Evolutionary conservation across 2,888 invertebrate genomes (phyloP).

Genomic region (Polietes domitor): DNA sequence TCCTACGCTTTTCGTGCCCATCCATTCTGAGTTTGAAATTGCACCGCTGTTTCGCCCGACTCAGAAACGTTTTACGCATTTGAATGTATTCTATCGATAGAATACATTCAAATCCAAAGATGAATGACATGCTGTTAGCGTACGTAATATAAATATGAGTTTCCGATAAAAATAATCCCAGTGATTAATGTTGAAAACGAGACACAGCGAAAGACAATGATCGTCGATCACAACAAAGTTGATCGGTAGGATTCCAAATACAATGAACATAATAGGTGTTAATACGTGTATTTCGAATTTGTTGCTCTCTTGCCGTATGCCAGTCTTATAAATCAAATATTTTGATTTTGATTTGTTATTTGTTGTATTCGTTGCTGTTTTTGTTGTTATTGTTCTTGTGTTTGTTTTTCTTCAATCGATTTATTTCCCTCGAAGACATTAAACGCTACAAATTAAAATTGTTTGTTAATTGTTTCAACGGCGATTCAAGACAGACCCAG

Average conservation of each 20-base stretch:
- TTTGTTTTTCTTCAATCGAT: not conserved
- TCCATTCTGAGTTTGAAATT: too few relatives aligned
- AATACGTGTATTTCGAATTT: not conserved
- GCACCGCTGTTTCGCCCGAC: too few relatives aligned
- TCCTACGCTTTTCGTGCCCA: too few relatives aligned
- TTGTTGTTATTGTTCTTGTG: too few relatives aligned
- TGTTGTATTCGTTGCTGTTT: too few relatives aligned
- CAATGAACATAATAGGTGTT: not conserved
- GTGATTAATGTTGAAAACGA: not conserved
- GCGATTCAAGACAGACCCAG: not conserved
- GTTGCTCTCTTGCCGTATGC: not conserved
- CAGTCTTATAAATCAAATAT: not conserved
- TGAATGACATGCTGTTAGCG: not conserved
- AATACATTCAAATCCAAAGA: not conserved
- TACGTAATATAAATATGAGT: not conserved
- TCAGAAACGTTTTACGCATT: too few relatives aligned
- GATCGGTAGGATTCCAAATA: not conserved
- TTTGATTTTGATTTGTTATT: not conserved
- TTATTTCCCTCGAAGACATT: not conserved
- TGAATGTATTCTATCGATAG: too few relatives aligned
- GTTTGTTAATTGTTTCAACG: not conserved
- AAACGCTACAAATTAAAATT: not conserved
- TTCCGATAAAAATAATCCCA: not conserved
- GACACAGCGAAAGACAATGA: not conserved
- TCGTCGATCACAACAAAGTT: not conserved